Evolutionary conservation across 2,113 vertebrate species (phyloP).

Genomic region (Nothoprocta perdicaria): DNA sequence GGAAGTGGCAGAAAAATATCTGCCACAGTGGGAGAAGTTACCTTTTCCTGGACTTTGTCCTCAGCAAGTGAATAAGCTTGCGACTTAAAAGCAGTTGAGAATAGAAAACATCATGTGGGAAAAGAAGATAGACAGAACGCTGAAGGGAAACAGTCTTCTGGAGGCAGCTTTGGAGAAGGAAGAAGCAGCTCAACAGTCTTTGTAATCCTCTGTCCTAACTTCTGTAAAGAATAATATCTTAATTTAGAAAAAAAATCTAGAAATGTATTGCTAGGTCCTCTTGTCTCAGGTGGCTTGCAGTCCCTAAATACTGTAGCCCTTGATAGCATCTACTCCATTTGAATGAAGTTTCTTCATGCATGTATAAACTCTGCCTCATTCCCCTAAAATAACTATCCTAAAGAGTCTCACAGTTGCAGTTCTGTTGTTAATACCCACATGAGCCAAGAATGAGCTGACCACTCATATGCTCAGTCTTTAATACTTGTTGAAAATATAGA

Average conservation of each 20-base stretch:
- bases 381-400: background rate
- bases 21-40: background rate
- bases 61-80: background rate
- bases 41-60: background rate
- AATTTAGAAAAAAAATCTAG: conserved; percentile 1
- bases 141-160: background rate
- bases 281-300: background rate
- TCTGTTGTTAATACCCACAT: background rate
- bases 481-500: background rate
- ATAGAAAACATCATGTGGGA: background rate
- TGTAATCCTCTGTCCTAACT: background rate
- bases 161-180: background rate
- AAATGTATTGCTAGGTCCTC: conserved; percentile 48
- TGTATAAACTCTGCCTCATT: background rate
- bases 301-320: conserved; percentile 11
- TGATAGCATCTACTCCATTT: conserved; percentile 10
- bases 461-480: background rate
- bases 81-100: background rate
- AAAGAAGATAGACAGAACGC: background rate
- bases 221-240: background rate
- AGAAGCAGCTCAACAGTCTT: background rate
- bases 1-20: background rate
- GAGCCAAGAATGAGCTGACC: background rate
- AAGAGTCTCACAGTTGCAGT: background rate
- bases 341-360: background rate